phyloP scores from a whole-genome alignment of 2,113 vertebrate species.

The Tragelaphus strepsiceros region DNA sequence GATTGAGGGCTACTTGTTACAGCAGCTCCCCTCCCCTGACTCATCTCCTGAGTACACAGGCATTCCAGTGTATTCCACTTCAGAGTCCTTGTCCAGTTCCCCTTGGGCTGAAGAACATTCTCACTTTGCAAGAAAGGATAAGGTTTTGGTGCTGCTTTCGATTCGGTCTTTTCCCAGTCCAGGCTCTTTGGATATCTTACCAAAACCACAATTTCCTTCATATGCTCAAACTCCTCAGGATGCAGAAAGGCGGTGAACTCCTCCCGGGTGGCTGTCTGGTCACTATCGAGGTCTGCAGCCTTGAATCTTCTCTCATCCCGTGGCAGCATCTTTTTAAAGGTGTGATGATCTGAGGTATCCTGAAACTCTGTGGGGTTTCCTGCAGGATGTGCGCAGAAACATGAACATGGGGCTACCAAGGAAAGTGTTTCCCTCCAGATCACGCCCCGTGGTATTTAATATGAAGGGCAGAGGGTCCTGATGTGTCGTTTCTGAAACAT shows the following conservation, averaged over 20 bases:
- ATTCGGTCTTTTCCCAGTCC: neutral
- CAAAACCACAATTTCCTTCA: constrained; percentile 95
- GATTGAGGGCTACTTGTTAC: neutral
- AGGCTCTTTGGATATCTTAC: constrained; percentile 80
- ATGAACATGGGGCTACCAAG: neutral
- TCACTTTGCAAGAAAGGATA: neutral
- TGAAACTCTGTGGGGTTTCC: constrained; percentile 94
- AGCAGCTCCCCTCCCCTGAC: neutral
- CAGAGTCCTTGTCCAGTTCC: neutral
- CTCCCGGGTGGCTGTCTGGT: constrained; percentile 88
- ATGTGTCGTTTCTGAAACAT: neutral
- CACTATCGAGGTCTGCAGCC: constrained; percentile 87
- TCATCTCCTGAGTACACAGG: neutral
- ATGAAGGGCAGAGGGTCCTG: neutral
- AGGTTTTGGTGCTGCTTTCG: neutral
- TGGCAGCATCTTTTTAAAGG: constrained; percentile 97
- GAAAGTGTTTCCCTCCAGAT: too few relatives aligned
- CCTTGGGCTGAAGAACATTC: neutral
- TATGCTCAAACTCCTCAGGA: constrained; percentile 97
- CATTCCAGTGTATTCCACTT: neutral
- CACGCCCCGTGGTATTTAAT: neutral
- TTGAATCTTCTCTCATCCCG: constrained; percentile 95
- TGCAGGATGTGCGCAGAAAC: constrained; percentile 58
- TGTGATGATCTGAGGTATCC: constrained; percentile 91
- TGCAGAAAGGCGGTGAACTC: constrained; percentile 98